Evolutionary conservation across 1,140 invertebrate species (phyloP).

Genomic region (Tetragonula clypearis): DNA sequence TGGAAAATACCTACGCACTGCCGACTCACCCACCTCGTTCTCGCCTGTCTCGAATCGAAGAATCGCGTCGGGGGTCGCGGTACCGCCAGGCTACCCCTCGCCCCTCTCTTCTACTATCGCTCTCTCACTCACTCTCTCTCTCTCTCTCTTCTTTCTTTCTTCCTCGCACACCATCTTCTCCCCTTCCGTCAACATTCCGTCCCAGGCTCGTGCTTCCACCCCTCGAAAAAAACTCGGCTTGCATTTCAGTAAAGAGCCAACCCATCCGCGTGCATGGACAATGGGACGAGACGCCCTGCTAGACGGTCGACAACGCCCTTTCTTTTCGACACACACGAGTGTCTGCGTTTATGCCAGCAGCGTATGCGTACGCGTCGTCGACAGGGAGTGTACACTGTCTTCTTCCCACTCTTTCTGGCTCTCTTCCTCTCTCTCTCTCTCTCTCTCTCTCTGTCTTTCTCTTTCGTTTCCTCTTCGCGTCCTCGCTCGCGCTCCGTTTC

Average conservation of each 20-base stretch:
- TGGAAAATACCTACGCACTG: slow-evolving; percentile 61
- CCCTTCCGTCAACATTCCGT: slow-evolving; percentile 1
- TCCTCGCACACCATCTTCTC: not conserved
- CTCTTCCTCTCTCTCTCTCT: not conserved
- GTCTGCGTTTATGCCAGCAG: slow-evolving; percentile 31
- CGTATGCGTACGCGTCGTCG: slow-evolving; percentile 27
- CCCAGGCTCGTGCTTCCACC: slow-evolving; percentile 29
- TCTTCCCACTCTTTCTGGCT: not conserved
- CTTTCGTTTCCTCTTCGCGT: not conserved
- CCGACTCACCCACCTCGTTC: slow-evolving; percentile 11
- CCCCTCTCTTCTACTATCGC: not conserved
- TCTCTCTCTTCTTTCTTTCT: not conserved
- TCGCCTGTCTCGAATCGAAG: slow-evolving; percentile 60
- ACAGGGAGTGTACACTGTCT: slow-evolving; percentile 22
- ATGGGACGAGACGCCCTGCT: slow-evolving; percentile 67
- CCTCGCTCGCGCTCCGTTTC: not conserved
- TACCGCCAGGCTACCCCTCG: slow-evolving; percentile 52
- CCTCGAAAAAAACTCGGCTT: slow-evolving; percentile 58
- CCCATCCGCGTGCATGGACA: slow-evolving; percentile 67
- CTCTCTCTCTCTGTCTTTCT: not conserved
- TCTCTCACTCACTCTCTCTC: not conserved
- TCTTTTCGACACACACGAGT: slow-evolving; percentile 59
- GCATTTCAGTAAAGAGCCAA: slow-evolving; percentile 70
- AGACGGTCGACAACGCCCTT: slow-evolving; percentile 64
- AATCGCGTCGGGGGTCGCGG: slow-evolving; percentile 61